phyloP scores from a whole-genome alignment of 2,888 invertebrate species.

The Meliscaeva auricollis region DNA sequence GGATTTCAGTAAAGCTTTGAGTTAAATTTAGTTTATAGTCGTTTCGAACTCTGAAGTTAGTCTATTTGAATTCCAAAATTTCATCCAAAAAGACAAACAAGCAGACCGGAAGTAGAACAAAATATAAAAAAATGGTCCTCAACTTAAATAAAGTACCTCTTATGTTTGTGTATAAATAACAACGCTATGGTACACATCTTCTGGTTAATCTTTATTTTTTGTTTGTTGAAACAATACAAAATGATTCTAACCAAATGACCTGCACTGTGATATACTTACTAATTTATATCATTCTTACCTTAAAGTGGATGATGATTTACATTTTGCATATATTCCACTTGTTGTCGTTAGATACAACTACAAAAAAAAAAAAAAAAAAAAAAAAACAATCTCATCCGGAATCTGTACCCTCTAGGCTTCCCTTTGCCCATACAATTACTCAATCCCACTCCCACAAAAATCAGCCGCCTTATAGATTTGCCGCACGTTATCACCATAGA shows the following conservation, averaged over 20 bases:
- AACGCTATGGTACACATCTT: no score
- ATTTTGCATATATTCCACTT: constrained; percentile 51
- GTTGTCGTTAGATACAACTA: constrained; percentile 55
- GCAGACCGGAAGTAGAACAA: no score
- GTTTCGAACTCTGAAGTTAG: no score
- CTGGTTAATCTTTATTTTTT: no score
- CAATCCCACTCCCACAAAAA: constrained; percentile 40
- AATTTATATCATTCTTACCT: constrained; percentile 73
- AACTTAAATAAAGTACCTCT: no score
- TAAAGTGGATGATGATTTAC: constrained; percentile 74
- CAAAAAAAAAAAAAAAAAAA: constrained; percentile 8
- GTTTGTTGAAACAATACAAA: no score
- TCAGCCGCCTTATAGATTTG: constrained; percentile 51
- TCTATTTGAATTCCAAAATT: no score
- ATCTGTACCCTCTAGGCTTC: constrained; percentile 14
- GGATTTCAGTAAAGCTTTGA: no score
- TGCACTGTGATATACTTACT: constrained; percentile 39
- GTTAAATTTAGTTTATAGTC: no score
- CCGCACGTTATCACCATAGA: constrained; percentile 66
- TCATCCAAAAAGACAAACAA: no score
- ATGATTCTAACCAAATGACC: neutral
- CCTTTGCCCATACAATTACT: constrained; percentile 11
- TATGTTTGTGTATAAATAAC: no score
- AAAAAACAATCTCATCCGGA: constrained; percentile 7
- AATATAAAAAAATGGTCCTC: no score